Evolutionary conservation across 1,140 invertebrate species (phyloP), one percentile per base, ranked within the genome.

Genomic region (Drosophila sulfurigaster): DNA sequence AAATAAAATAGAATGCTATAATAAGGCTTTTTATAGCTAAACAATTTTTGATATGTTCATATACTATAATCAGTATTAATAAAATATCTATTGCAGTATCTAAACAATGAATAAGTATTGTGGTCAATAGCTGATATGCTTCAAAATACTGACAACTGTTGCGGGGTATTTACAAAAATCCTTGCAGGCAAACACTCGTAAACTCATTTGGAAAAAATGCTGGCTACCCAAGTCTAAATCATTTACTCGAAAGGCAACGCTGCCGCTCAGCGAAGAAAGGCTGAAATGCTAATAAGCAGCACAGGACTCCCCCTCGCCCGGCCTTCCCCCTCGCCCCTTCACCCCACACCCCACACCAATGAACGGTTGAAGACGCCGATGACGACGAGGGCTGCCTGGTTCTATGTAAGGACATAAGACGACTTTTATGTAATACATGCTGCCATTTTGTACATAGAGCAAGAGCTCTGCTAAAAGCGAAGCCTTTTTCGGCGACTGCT

Each of bases 211-310:
- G 75, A 68, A 73, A 78, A 83, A 75, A 80, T 41, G 67, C 63
- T 45, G 45, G 60, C 72, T 60, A 76, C 60, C 78, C 67, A 57
- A 82, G 75, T 79, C 78, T 82, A 85, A 89, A 89, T 85, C 65
- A 89, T 89, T 89, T 89, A 85, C 85, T 85, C 72, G 75, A 81
- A 79, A 89, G 85, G 68, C 66, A 58, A 43, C 49, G 60, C 60
- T 57, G 30, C 5, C 62, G 62, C 62, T 70, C 20, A 57, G 76
- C 70, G 65, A 79, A 89, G 74, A 88, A 88, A 89, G 85, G 81
- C 86, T 89, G 83, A 89, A 89, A 89, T 89, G 85, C 85, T 89
- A 89, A 89, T 89, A 89, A 90, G 85, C 85, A 87, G 77, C 59
- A 20, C 64, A 68, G 66, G 57, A 75, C 79, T 15, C 35, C 32